Evolutionary conservation across 2,113 vertebrate species (phyloP).

Genomic region (Thamnaconus septentrionalis): DNA sequence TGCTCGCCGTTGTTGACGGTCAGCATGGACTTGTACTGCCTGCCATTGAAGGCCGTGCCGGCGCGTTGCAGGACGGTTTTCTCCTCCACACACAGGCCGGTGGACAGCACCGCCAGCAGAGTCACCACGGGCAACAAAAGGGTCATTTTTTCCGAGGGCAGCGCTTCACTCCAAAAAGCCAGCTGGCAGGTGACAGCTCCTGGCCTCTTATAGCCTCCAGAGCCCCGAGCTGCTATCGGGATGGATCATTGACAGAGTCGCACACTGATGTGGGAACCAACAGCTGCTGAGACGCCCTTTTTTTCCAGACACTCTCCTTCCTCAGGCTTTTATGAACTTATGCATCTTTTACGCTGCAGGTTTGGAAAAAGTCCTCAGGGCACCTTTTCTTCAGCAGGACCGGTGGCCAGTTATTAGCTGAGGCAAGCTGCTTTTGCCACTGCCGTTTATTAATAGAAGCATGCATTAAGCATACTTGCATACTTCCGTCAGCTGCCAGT

Average conservation of each 20-base stretch:
- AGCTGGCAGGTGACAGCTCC: constrained; percentile 3
- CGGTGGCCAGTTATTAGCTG: too few relatives aligned
- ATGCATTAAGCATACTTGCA: too few relatives aligned
- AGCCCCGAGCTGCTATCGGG: constrained; percentile 19
- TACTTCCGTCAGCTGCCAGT: too few relatives aligned
- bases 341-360: too few relatives aligned
- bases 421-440: too few relatives aligned
- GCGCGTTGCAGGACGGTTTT: constrained; percentile 50
- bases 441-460: too few relatives aligned
- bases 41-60: constrained; percentile 44
- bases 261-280: constrained; percentile 43
- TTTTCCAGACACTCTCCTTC: too few relatives aligned
- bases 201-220: constrained; percentile 47
- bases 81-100: constrained; percentile 16
- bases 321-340: too few relatives aligned
- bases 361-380: too few relatives aligned
- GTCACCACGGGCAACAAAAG: constrained; percentile 9
- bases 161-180: too few relatives aligned
- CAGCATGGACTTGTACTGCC: constrained; percentile 43
- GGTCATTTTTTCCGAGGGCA: constrained; percentile 47
- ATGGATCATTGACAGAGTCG: constrained; percentile 63
- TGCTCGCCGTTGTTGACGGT: constrained; percentile 55
- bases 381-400: too few relatives aligned
- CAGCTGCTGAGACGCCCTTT: constrained; percentile 37
- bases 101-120: constrained; percentile 49